These are phyloP conservation scores for Blastobasis lacticolella DNA, from an alignment of 2,888 invertebrate species.

Conservation along the genomic window DNA sequence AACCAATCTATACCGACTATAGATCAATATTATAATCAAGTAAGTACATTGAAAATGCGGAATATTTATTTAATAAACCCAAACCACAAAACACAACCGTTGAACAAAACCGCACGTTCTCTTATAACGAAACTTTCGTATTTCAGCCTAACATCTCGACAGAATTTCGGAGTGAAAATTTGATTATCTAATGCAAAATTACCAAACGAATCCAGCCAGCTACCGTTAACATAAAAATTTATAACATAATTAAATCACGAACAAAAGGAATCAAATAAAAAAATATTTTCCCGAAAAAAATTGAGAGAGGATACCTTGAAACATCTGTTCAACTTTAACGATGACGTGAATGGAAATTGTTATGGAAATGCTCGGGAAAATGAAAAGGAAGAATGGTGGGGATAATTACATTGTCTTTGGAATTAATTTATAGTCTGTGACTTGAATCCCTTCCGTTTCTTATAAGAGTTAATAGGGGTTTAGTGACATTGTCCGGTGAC, in stretches of 20 bases:
- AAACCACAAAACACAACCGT: too few species aligned
- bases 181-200: too few species aligned
- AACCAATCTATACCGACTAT: too few species aligned
- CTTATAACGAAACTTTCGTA: too few species aligned
- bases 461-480: background rate
- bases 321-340: background rate
- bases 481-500: background rate
- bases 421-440: background rate
- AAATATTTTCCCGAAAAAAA: background rate
- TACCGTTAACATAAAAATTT: background rate
- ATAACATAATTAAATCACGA: background rate
- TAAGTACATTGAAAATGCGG: too few species aligned
- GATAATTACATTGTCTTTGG: slow-evolving; percentile 16
- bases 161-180: too few species aligned
- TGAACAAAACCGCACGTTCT: too few species aligned
- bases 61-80: too few species aligned
- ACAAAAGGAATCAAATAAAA: background rate
- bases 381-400: slow-evolving; percentile 3
- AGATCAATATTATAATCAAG: too few species aligned
- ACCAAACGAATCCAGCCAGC: too few species aligned
- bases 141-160: too few species aligned
- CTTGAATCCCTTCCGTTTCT: background rate
- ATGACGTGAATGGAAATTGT: slow-evolving; percentile 14
- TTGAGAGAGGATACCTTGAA: background rate
- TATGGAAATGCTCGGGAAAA: slow-evolving; percentile 14